phyloP scores from a whole-genome alignment of 2,888 invertebrate species.

The Eurytoma californica region DNA sequence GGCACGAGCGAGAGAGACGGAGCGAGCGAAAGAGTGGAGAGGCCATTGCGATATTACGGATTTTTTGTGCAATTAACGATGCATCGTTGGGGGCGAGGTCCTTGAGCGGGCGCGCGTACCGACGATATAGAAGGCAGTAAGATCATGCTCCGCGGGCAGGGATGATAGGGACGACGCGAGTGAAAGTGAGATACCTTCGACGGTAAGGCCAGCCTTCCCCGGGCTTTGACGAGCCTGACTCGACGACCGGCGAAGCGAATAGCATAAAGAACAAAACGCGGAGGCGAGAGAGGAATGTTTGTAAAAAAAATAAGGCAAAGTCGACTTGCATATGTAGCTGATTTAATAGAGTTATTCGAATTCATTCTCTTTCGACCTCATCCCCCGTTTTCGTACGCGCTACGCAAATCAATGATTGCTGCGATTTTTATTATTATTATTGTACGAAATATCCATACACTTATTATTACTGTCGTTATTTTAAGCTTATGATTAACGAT shows the following conservation, averaged over 20 bases:
- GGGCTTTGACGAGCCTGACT: background rate
- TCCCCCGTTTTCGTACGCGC: constrained; percentile 29
- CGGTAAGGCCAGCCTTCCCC: background rate
- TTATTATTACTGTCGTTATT: constrained; percentile 50
- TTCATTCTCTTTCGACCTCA: constrained; percentile 36
- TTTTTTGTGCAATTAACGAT: constrained; percentile 42
- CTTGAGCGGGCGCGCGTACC: constrained; percentile 13
- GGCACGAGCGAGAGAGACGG: no score
- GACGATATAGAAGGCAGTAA: constrained; percentile 6
- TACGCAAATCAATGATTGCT: constrained; percentile 51
- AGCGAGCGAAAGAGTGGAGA: background rate
- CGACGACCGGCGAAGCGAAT: background rate
- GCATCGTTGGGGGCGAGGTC: constrained; percentile 13
- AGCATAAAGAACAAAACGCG: background rate
- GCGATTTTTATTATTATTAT: constrained; percentile 46
- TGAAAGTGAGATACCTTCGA: no score
- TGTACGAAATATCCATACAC: constrained; percentile 12
- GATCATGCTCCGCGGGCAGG: background rate
- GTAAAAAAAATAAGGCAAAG: constrained; percentile 28
- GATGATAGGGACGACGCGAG: background rate
- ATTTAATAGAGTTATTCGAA: constrained; percentile 49
- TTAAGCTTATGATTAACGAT: constrained; percentile 33
- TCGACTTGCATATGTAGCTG: constrained; percentile 37
- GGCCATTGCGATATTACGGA: constrained; percentile 37
- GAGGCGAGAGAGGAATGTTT: constrained; percentile 20